Evolutionary conservation across 1,140 invertebrate species (phyloP).

Genomic region (Forficula auricularia): DNA sequence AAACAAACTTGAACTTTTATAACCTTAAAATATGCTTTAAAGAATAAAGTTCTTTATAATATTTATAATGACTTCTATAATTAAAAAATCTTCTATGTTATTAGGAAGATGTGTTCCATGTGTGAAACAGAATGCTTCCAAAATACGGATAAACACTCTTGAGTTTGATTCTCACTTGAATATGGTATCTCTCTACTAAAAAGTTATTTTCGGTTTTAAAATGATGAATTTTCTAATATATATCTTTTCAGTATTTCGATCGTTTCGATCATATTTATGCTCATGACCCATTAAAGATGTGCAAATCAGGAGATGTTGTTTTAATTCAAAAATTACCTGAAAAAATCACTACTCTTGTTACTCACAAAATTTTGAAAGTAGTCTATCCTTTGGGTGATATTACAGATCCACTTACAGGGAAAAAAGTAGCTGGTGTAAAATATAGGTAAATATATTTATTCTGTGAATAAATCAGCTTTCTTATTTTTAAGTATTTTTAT

Average conservation of each 20-base stretch:
- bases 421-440: constrained; percentile 47
- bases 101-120: constrained; percentile 55
- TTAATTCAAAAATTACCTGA: constrained; percentile 52
- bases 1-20: no score
- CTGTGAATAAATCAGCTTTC: no score
- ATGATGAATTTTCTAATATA: constrained; percentile 18
- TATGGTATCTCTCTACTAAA: constrained; percentile 36
- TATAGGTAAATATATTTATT: constrained; percentile 37
- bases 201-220: not conserved
- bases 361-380: constrained; percentile 59
- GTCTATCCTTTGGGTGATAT: constrained; percentile 66
- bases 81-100: constrained; percentile 17
- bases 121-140: constrained; percentile 52
- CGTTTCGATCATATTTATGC: constrained; percentile 52
- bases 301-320: constrained; percentile 66
- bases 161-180: constrained; percentile 46
- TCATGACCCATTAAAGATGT: constrained; percentile 53
- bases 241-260: constrained; percentile 47
- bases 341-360: constrained; percentile 54
- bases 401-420: constrained; percentile 63
- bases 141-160: constrained; percentile 49
- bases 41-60: no score
- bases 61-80: no score
- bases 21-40: no score
- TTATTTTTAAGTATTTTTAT: no score